Conservation (phyloP, 2,113 vertebrate genomes). For the Alouatta palliata region DNA sequence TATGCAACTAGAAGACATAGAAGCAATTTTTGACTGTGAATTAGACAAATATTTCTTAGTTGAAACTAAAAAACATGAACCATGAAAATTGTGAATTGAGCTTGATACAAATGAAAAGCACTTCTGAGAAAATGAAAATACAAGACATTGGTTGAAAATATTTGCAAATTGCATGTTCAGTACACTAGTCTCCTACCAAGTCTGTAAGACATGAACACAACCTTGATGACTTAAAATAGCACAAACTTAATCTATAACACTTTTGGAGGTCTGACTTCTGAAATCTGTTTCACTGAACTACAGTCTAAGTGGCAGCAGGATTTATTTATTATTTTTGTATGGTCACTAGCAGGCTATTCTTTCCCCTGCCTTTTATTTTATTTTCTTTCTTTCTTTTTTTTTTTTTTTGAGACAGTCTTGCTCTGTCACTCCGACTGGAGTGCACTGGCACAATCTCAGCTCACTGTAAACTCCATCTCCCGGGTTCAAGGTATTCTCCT, state of each 20-base stretch:
- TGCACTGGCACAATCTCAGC: too few species aligned
- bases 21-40: neutral
- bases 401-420: too few species aligned
- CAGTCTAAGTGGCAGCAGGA: neutral
- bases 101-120: neutral
- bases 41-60: neutral
- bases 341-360: too few species aligned
- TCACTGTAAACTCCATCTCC: too few species aligned
- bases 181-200: neutral
- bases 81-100: neutral
- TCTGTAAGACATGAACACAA: neutral
- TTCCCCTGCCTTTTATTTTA: too few species aligned
- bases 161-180: neutral
- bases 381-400: too few species aligned
- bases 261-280: neutral
- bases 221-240: neutral
- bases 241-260: fast-evolving
- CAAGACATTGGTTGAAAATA: neutral
- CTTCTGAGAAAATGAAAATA: neutral
- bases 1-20: neutral
- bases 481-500: too few species aligned
- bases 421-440: too few species aligned
- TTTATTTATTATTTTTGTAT: too few species aligned
- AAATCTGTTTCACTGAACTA: neutral
- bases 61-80: neutral